Conservation (phyloP, 2,797 vertebrate genomes). For the Anisognathus igniventris region DNA sequence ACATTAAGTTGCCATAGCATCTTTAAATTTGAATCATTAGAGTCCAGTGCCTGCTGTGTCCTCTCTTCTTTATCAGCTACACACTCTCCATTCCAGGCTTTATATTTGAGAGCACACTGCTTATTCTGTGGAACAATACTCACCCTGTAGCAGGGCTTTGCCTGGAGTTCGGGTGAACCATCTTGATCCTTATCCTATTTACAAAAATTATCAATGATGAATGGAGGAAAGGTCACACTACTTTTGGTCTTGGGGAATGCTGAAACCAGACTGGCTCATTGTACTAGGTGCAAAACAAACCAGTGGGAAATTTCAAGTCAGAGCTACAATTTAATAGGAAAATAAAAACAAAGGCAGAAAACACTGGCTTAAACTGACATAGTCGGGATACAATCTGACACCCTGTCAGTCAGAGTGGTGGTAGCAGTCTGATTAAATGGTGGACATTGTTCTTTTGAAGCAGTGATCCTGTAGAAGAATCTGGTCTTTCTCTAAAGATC, state of each 20-base stretch:
- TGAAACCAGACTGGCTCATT: not conserved
- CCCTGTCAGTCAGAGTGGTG: accelerated
- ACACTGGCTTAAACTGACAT: not conserved
- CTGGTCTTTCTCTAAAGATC: not conserved
- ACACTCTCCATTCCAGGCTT: not conserved
- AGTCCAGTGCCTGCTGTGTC: not conserved
- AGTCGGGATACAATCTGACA: not conserved
- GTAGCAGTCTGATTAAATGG: not conserved
- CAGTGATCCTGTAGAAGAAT: not conserved
- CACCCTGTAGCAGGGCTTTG: not conserved
- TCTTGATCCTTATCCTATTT: not conserved
- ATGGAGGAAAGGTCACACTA: not conserved
- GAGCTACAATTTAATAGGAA: not conserved
- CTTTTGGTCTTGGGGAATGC: not conserved
- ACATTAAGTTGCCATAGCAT: not conserved
- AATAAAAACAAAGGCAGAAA: not conserved
- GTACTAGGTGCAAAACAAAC: not conserved
- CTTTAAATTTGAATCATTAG: not conserved
- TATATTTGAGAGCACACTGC: not conserved
- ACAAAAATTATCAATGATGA: not conserved
- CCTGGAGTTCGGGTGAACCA: not conserved
- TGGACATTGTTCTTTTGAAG: not conserved
- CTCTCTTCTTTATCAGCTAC: not conserved
- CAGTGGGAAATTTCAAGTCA: not conserved
- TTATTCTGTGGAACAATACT: not conserved